phyloP scores from a whole-genome alignment of 2,113 vertebrate species.

The Centropristis striata region DNA sequence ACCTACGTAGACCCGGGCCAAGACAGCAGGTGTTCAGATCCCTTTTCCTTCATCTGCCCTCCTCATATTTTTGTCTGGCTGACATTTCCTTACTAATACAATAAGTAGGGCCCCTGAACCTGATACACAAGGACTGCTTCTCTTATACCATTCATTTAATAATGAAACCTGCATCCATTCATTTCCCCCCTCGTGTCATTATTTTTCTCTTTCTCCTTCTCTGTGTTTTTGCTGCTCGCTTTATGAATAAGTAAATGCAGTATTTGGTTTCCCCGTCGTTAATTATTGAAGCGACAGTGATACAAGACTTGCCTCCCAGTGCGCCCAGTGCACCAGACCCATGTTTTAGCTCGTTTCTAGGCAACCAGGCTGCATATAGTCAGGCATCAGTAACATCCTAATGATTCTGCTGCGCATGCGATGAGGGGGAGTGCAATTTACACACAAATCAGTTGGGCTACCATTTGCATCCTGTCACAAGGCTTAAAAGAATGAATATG shows the following conservation, averaged over 20 bases:
- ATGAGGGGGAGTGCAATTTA: conserved; percentile 83
- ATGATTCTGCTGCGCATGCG: conserved; percentile 82
- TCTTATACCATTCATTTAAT: conserved; percentile 45
- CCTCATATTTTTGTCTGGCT: conserved; percentile 40
- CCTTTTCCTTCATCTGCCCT: conserved; percentile 40
- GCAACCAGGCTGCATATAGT: conserved; percentile 86
- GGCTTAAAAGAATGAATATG: conserved; percentile 72
- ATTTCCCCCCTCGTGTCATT: conserved; percentile 62
- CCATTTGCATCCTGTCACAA: conserved; percentile 79
- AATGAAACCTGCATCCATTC: conserved; percentile 52
- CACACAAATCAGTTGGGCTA: conserved; percentile 81
- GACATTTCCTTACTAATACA: conserved; percentile 53
- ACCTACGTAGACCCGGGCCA: conserved; percentile 35
- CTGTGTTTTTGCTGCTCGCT: conserved; percentile 74
- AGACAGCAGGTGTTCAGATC: conserved; percentile 65
- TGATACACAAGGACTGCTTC: conserved; percentile 49
- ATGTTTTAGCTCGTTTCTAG: conserved; percentile 86
- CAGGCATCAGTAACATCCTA: conserved; percentile 88
- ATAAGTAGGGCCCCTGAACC: conserved; percentile 44
- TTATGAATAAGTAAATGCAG: conserved; percentile 87
- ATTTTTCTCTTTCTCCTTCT: conserved; percentile 39
- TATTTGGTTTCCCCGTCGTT: conserved; percentile 86
- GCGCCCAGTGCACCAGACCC: conserved; percentile 80
- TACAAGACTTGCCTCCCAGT: conserved; percentile 85
- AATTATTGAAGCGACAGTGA: conserved; percentile 89